Evolutionary conservation across 2,113 vertebrate genomes (phyloP), one percentile per base, ranked within the genome.

Genomic region (Symphodus melops): DNA sequence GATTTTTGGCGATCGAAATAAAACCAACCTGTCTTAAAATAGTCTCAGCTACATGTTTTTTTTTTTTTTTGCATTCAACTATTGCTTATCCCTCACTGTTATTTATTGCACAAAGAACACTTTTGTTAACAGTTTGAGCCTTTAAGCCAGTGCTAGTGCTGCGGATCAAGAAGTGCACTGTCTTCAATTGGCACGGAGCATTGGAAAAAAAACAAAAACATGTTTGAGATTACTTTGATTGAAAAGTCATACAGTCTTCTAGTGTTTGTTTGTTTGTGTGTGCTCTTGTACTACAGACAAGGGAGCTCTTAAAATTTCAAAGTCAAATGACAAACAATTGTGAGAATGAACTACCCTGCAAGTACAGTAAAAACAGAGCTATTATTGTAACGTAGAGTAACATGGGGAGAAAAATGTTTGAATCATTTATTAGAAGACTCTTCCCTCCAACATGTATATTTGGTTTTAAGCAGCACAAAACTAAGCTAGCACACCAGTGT

Each of bases 51-150:
- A n/a, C 48, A n/a, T 33, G n/a, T 49, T n/a, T 49, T 49, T 49
- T 0, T 51, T 51, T 1, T n/a, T 49, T 19, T n/a, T 49, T 7
- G 17, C 48, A 25, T 51, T 14, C 12, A 44, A 53, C 69, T 36
- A 25, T 33, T 21, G 58, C 3, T 8, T 44, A 8, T 46, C 2
- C 9, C 12, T 19, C 1, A 56, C 28, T 19, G 11, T 11, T 1
- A 14, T 49, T 41, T 42, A 57, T 6, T 13, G n/a, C 17, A 63
- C 57, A 65, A 62, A 57, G 25, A 71, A 61, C 33, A 53, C 19
- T 48, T 72, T 0, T 41, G 28, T 55, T 44, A 10, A n/a, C 17
- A 41, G 36, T 41, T 56, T 64, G 10, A 58, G 4, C 8, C 14
- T 25, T 53, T 5, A 16, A 46, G 9, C 16, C 19, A 52, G 12